Evolutionary conservation across 2,888 invertebrate species (phyloP).

Genomic region (Acanthacorydalis orientalis): DNA sequence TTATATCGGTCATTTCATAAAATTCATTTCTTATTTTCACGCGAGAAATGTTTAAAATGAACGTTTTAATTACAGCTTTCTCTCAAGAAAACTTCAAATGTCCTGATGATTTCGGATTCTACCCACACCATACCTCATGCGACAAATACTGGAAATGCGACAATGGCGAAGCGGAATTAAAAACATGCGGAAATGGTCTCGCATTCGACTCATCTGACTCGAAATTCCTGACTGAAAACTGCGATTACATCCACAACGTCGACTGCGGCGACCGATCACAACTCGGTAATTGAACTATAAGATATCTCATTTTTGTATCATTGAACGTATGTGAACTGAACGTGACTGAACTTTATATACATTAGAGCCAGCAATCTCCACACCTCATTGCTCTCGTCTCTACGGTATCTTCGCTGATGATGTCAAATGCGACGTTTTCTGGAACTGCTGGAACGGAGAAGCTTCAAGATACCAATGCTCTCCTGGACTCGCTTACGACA

Average conservation of each 20-base stretch:
- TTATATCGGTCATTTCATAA: too few species aligned
- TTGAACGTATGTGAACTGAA: not conserved
- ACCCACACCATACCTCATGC: conserved; percentile 75
- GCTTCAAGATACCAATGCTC: conserved; percentile 88
- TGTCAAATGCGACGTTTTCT: conserved; percentile 80
- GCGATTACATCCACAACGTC: conserved; percentile 88
- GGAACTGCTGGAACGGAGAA: conserved; percentile 95
- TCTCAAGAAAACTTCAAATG: conserved; percentile 81
- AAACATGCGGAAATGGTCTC: conserved; percentile 86
- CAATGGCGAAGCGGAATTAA: conserved; percentile 71
- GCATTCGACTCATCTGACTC: conserved; percentile 80
- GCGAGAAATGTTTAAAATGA: not conserved
- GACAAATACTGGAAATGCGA: conserved; percentile 96
- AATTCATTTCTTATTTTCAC: too few species aligned
- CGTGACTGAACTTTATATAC: conserved; percentile 5
- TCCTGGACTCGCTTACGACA: conserved; percentile 85
- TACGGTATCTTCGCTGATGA: conserved; percentile 89
- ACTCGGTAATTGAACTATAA: conserved; percentile 44
- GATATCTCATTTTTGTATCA: not conserved
- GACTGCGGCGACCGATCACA: conserved; percentile 79
- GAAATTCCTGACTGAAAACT: conserved; percentile 85
- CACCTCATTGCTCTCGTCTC: conserved; percentile 68
- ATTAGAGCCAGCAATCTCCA: conserved; percentile 67
- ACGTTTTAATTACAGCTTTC: conserved; percentile 34
- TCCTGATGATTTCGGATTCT: conserved; percentile 87